Evolutionary conservation across 2,888 invertebrate species (phyloP), one percentile per base, ranked within the genome.

Genomic region (Galerucella nymphaeae): DNA sequence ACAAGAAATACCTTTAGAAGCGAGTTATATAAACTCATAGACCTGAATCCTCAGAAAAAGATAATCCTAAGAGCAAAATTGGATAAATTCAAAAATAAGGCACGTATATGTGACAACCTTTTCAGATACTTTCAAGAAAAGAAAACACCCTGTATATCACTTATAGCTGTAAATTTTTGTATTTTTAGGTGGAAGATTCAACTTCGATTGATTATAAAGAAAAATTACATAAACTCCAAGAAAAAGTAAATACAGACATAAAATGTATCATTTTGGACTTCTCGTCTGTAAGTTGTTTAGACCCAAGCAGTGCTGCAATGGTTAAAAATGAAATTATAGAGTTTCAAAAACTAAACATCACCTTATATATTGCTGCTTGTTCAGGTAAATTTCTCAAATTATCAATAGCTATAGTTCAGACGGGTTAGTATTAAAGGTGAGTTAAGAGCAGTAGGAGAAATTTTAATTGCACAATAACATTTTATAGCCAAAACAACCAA

Each of bases 261-360:
- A 82, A 83, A 76, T 86, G 84, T 68, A 71, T 87, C 20, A 89
- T 93, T 41, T 80, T 92, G 74, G 93, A 93, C 83, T 90, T 92
- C 82, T 90, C 91, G 9, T 89, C 90, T 59, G 84, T 92, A 63
- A 90, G 89, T 67, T 90, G 91, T 75, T 87, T 92, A 9, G 93
- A 93, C 84, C 89, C 91, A 0, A 90, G 90, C 6, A 92, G 92
- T 1, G 89, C 91, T n/a, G 84, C 85, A 2, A 87, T 88, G 14
- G 78, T 92, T 38, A 89, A 88, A 68, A 84, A 88, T 11, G 81
- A 91, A 6, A 86, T 87, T 70, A 87, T 88, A 65, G 90, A 90
- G 76, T 89, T 90, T 77, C 81, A 86, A 13, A 85, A 88, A 71
- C 86, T 90, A 45, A 87, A 88, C 66, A 86, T 90, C 63, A 86